Percentiles rank a stretch among this genome's conserved stretches.
phyloP scores from a whole-genome alignment of 37 sponge, comb jelly and placozoan genomes.

The Mnemiopsis leidyi region DNA sequence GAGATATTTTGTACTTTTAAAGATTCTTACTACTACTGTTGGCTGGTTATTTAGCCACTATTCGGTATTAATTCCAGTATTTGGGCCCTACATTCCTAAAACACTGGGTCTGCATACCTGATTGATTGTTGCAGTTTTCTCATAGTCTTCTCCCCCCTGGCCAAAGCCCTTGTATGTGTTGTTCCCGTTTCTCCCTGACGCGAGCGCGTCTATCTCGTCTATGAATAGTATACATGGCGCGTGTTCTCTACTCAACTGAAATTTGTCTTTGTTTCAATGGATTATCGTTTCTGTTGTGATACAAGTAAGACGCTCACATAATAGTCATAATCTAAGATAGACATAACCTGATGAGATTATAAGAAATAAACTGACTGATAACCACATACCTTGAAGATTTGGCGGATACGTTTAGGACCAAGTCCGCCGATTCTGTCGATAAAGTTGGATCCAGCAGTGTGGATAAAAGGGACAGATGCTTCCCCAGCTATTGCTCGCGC shows the following conservation, averaged over 20 bases:
- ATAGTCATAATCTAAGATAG: too few species aligned
- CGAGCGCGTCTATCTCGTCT: constrained; percentile 49
- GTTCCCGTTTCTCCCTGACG: not conserved
- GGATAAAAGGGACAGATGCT: constrained; percentile 1
- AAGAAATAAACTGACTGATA: too few species aligned
- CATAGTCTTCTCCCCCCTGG: not conserved
- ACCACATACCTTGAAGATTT: constrained; percentile 32
- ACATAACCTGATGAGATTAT: too few species aligned
- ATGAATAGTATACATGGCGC: constrained; percentile 48
- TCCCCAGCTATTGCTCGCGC: constrained; percentile 50
- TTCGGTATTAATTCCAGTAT: too few species aligned
- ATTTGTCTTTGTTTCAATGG: not conserved
- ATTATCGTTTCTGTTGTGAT: too few species aligned
- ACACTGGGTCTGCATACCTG: too few species aligned
- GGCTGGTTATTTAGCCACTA: too few species aligned
- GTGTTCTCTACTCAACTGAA: not conserved
- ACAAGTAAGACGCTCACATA: too few species aligned
- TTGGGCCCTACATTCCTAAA: too few species aligned
- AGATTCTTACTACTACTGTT: too few species aligned
- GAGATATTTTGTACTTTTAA: too few species aligned
- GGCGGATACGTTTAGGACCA: constrained; percentile 27
- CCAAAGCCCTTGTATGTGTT: too few species aligned
- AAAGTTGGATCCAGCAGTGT: constrained; percentile 5
- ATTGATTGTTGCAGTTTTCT: not conserved
- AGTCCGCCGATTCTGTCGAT: constrained; percentile 59